Evolutionary conservation across 2,113 vertebrate species (phyloP).

Genomic region (Emydura subglobosa): DNA sequence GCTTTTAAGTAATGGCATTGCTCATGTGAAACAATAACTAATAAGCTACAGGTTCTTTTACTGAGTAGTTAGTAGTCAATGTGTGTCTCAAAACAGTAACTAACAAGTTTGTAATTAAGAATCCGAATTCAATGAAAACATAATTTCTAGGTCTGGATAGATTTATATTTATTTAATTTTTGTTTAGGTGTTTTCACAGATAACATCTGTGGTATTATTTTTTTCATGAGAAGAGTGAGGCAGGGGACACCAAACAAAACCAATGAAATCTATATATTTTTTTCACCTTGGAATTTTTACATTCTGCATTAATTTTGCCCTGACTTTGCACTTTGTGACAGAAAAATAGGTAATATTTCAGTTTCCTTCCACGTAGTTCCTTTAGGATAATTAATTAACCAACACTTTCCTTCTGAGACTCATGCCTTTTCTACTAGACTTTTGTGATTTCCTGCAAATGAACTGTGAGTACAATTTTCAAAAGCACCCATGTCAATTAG

Average conservation of each 20-base stretch:
- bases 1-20: constrained; percentile 20
- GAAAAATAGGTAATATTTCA: background rate
- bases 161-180: background rate
- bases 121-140: background rate
- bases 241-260: background rate
- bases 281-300: background rate
- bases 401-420: background rate
- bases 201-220: background rate
- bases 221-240: background rate
- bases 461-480: background rate
- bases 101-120: constrained; percentile 7
- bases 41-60: background rate
- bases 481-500: background rate
- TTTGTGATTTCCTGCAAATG: background rate
- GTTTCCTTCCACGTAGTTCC: background rate
- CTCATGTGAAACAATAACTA: constrained; percentile 29
- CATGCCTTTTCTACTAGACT: background rate
- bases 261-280: background rate
- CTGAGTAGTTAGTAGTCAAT: constrained; percentile 1
- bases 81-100: background rate
- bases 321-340: background rate
- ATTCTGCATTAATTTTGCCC: background rate
- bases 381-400: background rate
- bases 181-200: background rate
- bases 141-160: background rate